Percentiles rank a stretch among this genome's conserved stretches.
phyloP scores from a whole-genome alignment of 2,113 vertebrate genomes.

The Rattus norvegicus region GRCr8 NC_086019.1:115311001-115311500 shows the following conservation, averaged over 20 bases:
- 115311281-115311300: not conserved
- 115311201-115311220: not conserved
- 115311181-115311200: not conserved
- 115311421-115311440: not conserved
- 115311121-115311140: not conserved
- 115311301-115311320: not conserved
- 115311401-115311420: not conserved
- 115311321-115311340: not conserved
- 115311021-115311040: constrained; percentile 51
- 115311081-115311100: not conserved
- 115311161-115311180: not conserved
- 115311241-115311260: not conserved
- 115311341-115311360: not conserved
- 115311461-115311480: not conserved
- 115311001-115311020: constrained; percentile 49
- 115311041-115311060: constrained; percentile 42
- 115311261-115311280: not conserved
- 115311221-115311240: not conserved
- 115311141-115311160: not conserved
- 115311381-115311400: not conserved
- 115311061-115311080: not conserved
- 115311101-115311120: constrained; percentile 20
- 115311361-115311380: not conserved
- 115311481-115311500: not conserved
- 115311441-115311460: not conserved